phyloP scores from a whole-genome alignment of 2,888 invertebrate species.

The Chalcosyrphus nemorum region DNA sequence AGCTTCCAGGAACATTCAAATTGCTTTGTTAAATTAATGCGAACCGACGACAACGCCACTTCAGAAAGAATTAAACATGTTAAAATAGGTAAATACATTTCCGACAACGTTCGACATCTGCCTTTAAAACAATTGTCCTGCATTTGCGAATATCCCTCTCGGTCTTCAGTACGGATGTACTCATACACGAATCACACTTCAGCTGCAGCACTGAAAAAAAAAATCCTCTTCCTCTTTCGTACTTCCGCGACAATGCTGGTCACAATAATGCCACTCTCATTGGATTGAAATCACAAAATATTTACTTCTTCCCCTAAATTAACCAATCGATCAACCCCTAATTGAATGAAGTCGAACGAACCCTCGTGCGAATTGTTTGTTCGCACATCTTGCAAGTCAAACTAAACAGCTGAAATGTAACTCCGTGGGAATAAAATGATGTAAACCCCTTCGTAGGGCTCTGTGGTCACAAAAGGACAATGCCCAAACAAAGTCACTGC shows the following conservation, averaged over 20 bases:
- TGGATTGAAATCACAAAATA: constrained; percentile 63
- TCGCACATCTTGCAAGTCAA: constrained; percentile 62
- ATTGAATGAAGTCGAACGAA: constrained; percentile 42
- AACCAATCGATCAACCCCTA: constrained; percentile 70
- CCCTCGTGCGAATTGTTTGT: constrained; percentile 61
- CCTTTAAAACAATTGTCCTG: constrained; percentile 63
- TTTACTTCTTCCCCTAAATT: constrained; percentile 67
- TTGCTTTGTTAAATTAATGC: too few relatives aligned
- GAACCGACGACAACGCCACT: too few relatives aligned
- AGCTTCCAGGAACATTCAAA: too few relatives aligned
- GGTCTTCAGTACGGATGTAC: constrained; percentile 47
- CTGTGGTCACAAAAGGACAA: constrained; percentile 49
- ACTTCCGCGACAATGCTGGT: constrained; percentile 61
- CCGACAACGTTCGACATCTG: constrained; percentile 52
- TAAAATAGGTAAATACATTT: neutral
- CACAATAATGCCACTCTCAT: constrained; percentile 53
- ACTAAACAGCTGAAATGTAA: constrained; percentile 62
- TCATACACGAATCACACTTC: constrained; percentile 51
- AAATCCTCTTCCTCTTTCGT: constrained; percentile 18
- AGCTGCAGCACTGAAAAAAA: constrained; percentile 61
- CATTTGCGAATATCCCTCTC: constrained; percentile 33
- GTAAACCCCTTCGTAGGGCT: constrained; percentile 1
- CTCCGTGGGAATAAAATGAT: constrained; percentile 61
- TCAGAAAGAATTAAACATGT: neutral
- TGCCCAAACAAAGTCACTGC: constrained; percentile 42